Evolutionary conservation across 1,140 invertebrate genomes (phyloP).

Genomic region (Drosophila melanogaster): DNA sequence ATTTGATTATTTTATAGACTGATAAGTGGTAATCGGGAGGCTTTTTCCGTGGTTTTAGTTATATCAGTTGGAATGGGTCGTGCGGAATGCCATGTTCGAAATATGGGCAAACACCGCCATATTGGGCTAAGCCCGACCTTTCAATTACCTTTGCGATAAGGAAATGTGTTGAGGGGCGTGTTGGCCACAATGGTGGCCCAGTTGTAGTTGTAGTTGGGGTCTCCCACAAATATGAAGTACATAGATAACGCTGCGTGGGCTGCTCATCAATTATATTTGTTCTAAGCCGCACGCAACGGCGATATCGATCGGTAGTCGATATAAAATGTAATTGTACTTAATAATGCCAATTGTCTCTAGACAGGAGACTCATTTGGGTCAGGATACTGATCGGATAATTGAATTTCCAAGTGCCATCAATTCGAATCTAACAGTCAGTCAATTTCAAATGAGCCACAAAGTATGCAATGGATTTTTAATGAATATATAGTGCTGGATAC

Average conservation of each 20-base stretch:
- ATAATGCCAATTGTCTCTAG: neutral
- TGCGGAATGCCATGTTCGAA: slow-evolving; percentile 36
- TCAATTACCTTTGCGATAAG: slow-evolving; percentile 19
- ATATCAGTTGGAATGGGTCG: slow-evolving; percentile 42
- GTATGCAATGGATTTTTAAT: neutral
- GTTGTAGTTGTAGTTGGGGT: neutral
- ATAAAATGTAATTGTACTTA: neutral
- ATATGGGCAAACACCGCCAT: slow-evolving; percentile 11
- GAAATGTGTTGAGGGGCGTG: neutral
- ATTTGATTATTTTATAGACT: slow-evolving; percentile 58
- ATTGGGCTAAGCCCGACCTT: slow-evolving; percentile 16
- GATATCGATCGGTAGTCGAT: slow-evolving; percentile 2
- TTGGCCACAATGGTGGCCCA: slow-evolving; percentile 3
- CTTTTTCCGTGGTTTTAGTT: slow-evolving; percentile 15
- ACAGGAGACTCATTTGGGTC: neutral
- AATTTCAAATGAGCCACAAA: neutral
- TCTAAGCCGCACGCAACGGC: slow-evolving; percentile 7
- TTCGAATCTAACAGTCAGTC: neutral
- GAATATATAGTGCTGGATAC: neutral
- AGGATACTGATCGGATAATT: neutral
- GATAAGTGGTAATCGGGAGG: slow-evolving; percentile 37
- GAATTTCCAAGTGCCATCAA: neutral
- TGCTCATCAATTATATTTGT: slow-evolving; percentile 25
- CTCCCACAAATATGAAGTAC: no score
- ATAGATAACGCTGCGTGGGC: slow-evolving; percentile 8